Evolutionary conservation across 2,797 vertebrate species (phyloP).

Genomic region (Clamator glandarius): DNA sequence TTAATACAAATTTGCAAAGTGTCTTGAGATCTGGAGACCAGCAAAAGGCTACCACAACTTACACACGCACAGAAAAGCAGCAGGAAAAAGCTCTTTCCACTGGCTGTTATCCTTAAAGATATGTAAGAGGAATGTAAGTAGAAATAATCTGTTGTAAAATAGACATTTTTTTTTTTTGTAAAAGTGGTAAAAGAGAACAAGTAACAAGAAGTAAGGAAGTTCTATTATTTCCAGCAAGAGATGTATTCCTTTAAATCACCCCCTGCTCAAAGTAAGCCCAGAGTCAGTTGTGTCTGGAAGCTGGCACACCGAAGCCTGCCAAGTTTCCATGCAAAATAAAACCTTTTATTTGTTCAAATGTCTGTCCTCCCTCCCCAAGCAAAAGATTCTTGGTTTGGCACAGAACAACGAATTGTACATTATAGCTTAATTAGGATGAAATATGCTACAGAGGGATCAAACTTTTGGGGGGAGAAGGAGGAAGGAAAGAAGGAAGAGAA

Average conservation of each 20-base stretch:
- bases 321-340: constrained; percentile 52
- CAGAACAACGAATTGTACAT: not conserved
- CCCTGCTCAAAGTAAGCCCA: not conserved
- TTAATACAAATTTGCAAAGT: not conserved
- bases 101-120: not conserved
- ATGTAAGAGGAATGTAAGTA: not conserved
- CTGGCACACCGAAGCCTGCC: constrained; percentile 22
- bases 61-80: not conserved
- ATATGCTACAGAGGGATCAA: not conserved
- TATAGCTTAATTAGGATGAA: constrained; percentile 11
- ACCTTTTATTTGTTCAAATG: constrained; percentile 40
- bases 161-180: not conserved
- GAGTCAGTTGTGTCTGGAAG: constrained; percentile 21
- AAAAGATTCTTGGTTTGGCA: constrained; percentile 15
- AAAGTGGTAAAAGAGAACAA: not conserved
- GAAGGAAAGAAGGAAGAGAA: not conserved
- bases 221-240: not conserved
- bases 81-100: constrained; percentile 5
- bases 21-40: not conserved
- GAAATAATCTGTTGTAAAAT: constrained; percentile 9
- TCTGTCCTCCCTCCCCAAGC: not conserved
- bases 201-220: not conserved
- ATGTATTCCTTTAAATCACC: not conserved
- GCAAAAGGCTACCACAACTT: not conserved
- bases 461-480: not conserved